Percentiles rank a stretch among this genome's conserved stretches.
Evolutionary conservation across 2,797 vertebrate genomes (phyloP).

Genomic region (Percopsis omiscomaycus): DNA sequence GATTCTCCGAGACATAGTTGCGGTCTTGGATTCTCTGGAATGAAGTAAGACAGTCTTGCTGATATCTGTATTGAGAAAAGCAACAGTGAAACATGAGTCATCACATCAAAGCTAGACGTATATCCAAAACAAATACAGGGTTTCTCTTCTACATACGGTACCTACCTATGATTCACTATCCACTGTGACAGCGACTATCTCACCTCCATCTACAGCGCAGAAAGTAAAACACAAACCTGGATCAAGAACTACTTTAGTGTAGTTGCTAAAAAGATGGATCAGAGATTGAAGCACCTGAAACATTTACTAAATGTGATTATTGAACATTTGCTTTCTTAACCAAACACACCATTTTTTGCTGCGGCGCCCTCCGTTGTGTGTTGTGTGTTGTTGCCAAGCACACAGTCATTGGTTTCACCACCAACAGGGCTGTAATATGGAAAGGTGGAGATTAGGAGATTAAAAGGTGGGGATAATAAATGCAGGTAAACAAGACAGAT

Average conservation of each 20-base stretch:
- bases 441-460: slow-evolving; percentile 14
- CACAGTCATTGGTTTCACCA: slow-evolving; percentile 62
- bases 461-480: not conserved
- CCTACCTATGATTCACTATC: slow-evolving; percentile 81
- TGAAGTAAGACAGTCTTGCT: too few species aligned
- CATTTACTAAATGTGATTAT: not conserved
- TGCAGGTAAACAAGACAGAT: too few species aligned
- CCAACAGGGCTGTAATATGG: slow-evolving; percentile 74
- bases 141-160: slow-evolving; percentile 12
- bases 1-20: too few species aligned
- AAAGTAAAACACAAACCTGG: slow-evolving; percentile 35
- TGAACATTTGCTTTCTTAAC: not conserved
- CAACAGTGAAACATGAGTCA: too few species aligned
- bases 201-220: slow-evolving; percentile 79
- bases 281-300: not conserved
- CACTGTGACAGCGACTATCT: slow-evolving; percentile 82
- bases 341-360: slow-evolving; percentile 48
- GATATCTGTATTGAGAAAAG: too few species aligned
- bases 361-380: slow-evolving; percentile 68
- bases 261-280: not conserved
- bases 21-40: too few species aligned
- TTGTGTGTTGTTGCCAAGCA: slow-evolving; percentile 67
- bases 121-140: not conserved
- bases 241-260: not conserved
- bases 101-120: not conserved